phyloP scores from a whole-genome alignment of 64 coral and sea anemone species.

The Montipora capricornis region DNA sequence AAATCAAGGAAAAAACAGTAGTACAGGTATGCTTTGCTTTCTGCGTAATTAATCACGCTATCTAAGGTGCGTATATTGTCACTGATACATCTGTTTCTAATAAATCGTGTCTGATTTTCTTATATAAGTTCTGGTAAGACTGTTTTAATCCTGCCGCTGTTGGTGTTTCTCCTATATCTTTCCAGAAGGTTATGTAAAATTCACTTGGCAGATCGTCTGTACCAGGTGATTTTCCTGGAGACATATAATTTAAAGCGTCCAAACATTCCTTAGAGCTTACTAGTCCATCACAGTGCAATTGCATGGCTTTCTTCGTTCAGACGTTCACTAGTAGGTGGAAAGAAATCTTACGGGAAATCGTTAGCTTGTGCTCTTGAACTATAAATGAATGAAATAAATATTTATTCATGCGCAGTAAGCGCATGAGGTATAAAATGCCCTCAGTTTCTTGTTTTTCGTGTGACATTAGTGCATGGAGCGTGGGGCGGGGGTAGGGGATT shows the following conservation, averaged over 20 bases:
- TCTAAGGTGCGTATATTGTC: no score
- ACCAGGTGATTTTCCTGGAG: not conserved
- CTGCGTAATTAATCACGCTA: not conserved
- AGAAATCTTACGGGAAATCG: not conserved
- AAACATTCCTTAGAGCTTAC: not conserved
- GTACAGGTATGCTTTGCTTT: not conserved
- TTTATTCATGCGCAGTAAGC: not conserved
- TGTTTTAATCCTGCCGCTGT: not conserved
- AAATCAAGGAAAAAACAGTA: not conserved
- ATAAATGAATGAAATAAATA: not conserved
- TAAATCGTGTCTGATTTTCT: no score
- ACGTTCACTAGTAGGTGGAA: not conserved
- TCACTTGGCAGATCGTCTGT: not conserved
- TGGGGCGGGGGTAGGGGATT: no score
- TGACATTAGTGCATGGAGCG: no score
- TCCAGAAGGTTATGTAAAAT: slow-evolving; percentile 23
- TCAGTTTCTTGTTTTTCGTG: no score
- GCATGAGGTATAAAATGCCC: no score
- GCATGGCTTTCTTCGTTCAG: not conserved
- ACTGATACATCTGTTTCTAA: not conserved
- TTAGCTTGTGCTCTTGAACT: not conserved
- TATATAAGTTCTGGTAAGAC: no score
- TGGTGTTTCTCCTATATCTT: not conserved
- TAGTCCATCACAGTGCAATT: not conserved
- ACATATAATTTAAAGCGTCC: not conserved